Evolutionary conservation across 2,113 vertebrate genomes (phyloP).

Genomic region (Cacatua alba): DNA sequence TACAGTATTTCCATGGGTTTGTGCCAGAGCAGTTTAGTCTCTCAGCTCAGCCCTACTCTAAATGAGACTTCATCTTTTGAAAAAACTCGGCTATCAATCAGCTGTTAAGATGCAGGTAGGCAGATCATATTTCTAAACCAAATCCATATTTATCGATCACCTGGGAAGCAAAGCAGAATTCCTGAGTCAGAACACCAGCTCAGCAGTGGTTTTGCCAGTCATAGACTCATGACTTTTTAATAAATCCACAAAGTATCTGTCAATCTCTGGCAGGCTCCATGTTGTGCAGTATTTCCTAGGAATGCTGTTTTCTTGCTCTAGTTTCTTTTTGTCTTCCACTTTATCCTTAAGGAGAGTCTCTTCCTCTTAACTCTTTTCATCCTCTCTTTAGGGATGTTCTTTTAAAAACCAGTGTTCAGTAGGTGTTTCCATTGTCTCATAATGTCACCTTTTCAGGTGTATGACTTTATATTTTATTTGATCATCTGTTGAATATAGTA

Average conservation of each 20-base stretch:
- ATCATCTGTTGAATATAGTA: not conserved
- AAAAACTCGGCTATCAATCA: not conserved
- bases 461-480: not conserved
- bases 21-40: not conserved
- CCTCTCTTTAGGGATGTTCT: not conserved
- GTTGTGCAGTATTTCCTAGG: not conserved
- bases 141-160: slow-evolving; percentile 7
- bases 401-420: not conserved
- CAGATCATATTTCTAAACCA: not conserved
- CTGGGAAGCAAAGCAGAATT: not conserved
- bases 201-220: not conserved
- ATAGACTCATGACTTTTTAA: not conserved
- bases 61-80: not conserved
- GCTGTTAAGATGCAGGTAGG: not conserved
- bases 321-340: not conserved
- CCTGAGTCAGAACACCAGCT: not conserved
- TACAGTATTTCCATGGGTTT: not conserved
- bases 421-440: not conserved
- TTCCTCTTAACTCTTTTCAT: not conserved
- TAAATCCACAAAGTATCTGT: not conserved
- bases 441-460: not conserved
- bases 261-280: not conserved
- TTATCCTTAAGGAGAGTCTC: not conserved
- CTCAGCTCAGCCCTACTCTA: not conserved
- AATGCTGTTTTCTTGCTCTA: not conserved